Evolutionary conservation across 2,797 vertebrate species (phyloP), one percentile per base, ranked within the genome.

Genomic region (Eremophila alpestris): DNA sequence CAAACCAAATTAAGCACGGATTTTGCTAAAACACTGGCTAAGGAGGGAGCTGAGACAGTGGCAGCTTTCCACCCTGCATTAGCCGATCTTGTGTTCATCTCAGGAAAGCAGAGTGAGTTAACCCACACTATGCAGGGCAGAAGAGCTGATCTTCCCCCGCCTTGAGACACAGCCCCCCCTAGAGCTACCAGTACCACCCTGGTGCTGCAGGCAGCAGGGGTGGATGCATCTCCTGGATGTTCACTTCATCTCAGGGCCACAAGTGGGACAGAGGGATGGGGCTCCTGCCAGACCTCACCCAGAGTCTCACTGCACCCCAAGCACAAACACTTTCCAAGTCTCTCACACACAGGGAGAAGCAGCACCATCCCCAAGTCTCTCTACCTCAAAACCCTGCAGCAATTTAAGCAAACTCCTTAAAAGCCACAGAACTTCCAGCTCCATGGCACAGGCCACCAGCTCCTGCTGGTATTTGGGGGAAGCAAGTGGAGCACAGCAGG

Each of bases 371-470:
- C 5, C 41, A 24, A 48, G 8, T 13, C 18, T 16, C 63, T 36
- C 13, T 2, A 43, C 5, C 22, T 70, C 55, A 85, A 71, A 79
- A 71, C 11, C 3, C 23, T 1, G 3, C 12, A 62, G 56, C 40
- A 70, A 84, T 20, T 56, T 65, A 52, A 77, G n/a, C 24, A 52
- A 85, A 52, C 13, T 73, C 26, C 52, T 36, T 34, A 24, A 69
- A 80, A 63, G 30, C 38, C 78, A 63, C 24, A 58, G 36, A 90
- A 59, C 29, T 83, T 59, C 17, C 52, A 87, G 24, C 5, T 11
- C 41, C 1, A 0, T 1, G 21, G 20, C 49, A 74, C 5, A 3
- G 15, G 21, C 16, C 38, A n/a, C 7, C 0, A 0, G 16, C 24
- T 87, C 29, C 64, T 45, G 17, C 15, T 29, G 6, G 29, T 16